Base-by-base conservation (phyloP, 2,888 invertebrate genomes). In the Philhelius pedissequus region DNA sequence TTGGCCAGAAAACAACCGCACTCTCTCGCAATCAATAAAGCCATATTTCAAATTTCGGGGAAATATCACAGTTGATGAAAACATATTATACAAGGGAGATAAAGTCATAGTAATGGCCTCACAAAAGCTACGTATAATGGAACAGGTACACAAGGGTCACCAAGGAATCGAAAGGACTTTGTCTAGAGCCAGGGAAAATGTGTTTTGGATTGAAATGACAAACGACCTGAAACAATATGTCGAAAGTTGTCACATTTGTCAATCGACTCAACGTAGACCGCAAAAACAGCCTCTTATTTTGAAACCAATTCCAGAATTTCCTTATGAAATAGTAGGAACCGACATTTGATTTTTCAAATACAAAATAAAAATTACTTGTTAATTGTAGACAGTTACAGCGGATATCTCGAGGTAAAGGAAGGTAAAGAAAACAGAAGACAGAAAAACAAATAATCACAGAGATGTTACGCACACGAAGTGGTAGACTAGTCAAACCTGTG, bases 191-290 rank as follows among this genome's bases (percentile, higher is more conserved):
- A 13, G 35, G 11, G 22, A 58, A n/a, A 22, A 22, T 13, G 38
- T 58, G 2, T 70, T 32, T 22, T 56, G 69, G 32, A 32, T 54
- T 1, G 54, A 43, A 1, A 69, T 69, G 54, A 54, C 69, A 6
- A 45, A 22, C 2, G 43, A 69, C 43, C 40, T 54, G 9, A 69
- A 13, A 7, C 20, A 45, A 8, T 58, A 48, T 8, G 9, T 56
- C 11, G 75, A 75, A 64, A 15, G 45, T 40, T 82, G 71, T 56
- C 35, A 68, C 40, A 60, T 84, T 62, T 83, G 82, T 22, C 54
- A 83, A 64, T 20, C n/a, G n/a, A n/a, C n/a, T n/a, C n/a, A n/a
- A n/a, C n/a, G n/a, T n/a, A n/a, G n/a, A n/a, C n/a, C n/a, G n/a
- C n/a, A n/a, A n/a, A n/a, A n/a, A n/a, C n/a, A n/a, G n/a, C n/a